Percentiles rank a stretch among this genome's conserved stretches.
Conservation (phyloP, 2,113 vertebrate genomes). For the Porphyrio hochstetteri region DNA sequence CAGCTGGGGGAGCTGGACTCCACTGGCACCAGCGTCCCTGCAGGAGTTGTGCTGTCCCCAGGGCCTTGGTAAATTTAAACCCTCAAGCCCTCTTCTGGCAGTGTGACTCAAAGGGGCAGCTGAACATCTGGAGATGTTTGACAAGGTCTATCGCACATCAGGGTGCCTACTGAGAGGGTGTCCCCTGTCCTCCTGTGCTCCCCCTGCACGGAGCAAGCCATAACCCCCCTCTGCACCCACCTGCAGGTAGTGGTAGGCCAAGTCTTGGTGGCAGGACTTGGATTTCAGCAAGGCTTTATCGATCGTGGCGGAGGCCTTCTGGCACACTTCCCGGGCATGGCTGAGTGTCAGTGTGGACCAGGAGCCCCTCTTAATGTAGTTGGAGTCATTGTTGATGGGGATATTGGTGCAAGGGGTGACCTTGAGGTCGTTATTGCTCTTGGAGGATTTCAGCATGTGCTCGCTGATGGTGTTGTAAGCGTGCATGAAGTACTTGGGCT, state of each 20-base stretch:
- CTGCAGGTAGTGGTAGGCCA: conserved; percentile 95
- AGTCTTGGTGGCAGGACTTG: conserved; percentile 95
- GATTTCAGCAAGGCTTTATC: conserved; percentile 96
- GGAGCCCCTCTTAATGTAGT: conserved; percentile 91
- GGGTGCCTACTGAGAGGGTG: rapidly evolving
- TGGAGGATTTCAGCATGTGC: conserved; percentile 92
- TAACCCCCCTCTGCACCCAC: conserved; percentile 63
- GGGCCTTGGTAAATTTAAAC: too few species aligned
- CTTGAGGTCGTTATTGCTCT: conserved; percentile 87
- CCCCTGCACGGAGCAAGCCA: not conserved
- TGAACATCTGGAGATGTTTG: not conserved
- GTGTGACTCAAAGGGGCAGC: not conserved
- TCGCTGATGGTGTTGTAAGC: conserved; percentile 96
- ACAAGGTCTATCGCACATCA: rapidly evolving
- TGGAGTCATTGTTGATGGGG: conserved; percentile 79
- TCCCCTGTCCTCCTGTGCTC: not conserved
- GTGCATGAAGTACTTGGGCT: conserved; percentile 89
- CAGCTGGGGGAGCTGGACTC: not conserved
- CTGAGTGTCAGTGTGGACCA: conserved; percentile 97
- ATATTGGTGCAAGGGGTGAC: conserved; percentile 77
- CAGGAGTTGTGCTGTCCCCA: not conserved
- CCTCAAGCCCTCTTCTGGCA: not conserved
- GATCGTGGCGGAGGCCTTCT: conserved; percentile 93
- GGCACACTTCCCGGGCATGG: conserved; percentile 90
- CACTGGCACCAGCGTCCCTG: rapidly evolving